Conservation (phyloP, 1,140 invertebrate species). For the Babylonia areolata region DNA sequence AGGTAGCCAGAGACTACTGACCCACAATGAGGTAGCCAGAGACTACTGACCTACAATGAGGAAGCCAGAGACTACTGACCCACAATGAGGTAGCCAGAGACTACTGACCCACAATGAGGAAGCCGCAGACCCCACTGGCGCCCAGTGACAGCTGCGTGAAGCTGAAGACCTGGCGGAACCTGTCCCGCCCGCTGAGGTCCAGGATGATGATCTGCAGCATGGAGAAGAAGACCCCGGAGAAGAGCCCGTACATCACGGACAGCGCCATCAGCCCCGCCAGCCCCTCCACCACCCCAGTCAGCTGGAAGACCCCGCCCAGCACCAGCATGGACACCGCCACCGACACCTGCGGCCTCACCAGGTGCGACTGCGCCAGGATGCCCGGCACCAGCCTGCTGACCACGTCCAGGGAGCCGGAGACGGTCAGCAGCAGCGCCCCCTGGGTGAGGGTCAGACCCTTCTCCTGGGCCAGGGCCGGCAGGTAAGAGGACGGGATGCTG, state of each 20-base stretch:
- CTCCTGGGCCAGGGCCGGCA: slow-evolving; percentile 38
- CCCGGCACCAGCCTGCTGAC: slow-evolving; percentile 36
- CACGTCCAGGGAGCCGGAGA: slow-evolving; percentile 23
- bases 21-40: no score
- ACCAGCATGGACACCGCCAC: neutral
- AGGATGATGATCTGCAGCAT: slow-evolving; percentile 9
- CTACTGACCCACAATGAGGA: neutral
- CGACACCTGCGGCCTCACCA: neutral
- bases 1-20: no score
- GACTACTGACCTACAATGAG: no score
- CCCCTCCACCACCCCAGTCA: neutral
- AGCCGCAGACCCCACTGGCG: neutral
- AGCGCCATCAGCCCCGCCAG: neutral
- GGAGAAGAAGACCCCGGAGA: slow-evolving; percentile 9
- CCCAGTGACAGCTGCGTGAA: neutral
- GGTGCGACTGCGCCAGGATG: neutral
- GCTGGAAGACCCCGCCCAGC: neutral
- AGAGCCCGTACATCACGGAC: neutral
- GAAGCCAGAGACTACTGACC: no score
- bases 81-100: no score
- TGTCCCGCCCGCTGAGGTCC: neutral
- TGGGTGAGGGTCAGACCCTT: slow-evolving; percentile 12
- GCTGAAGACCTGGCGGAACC: neutral
- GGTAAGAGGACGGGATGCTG: neutral
- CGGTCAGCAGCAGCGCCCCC: slow-evolving; percentile 18